Evolutionary conservation across 64 coral and sea anemone species (phyloP), one percentile per base, ranked within the genome.

Genomic region (Montipora foliosa): DNA sequence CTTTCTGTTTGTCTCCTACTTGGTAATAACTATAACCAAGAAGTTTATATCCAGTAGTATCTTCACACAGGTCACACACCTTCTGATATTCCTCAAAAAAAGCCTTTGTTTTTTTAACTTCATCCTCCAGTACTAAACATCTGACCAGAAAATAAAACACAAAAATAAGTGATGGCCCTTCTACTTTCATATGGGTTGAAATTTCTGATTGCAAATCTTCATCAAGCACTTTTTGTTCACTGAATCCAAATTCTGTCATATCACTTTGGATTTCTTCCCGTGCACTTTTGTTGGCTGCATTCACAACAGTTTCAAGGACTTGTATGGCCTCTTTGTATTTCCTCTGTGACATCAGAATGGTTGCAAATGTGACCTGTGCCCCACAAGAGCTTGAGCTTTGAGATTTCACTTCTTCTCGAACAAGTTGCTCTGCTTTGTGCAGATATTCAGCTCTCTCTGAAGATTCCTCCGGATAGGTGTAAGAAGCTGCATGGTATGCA

Each of bases 1-100:
- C 87, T 61, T 78, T 89, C 45, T 47, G 53, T 53, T 62, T 89
- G 25, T 89, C 73, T 77, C 87, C 87, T 89, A 67, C 87, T 89
- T 89, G 87, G 66, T 48, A 89, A 62, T 78, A 78, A 74, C 87
- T 89, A 77, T 89, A 89, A 78, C 87, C 87, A 61, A 89, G 87
- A 78, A 89, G 87, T 89, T 79, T 89, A 64, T 67, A 89, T 89
- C 87, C 87, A 64, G 49, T 89, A 13, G 78, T 49, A 78, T 89
- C 87, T 78, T 89, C 87, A 89, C 87, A 89, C 52, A 89, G 59
- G 9, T 89, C 75, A 78, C 87, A 89, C 7, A 89, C 74, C 74
- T 78, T 89, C 87, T 89, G 74, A 60, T 89, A 89, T 89, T 89
- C 72, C 53, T 61, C 70, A 17, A 74, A 60, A 75, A 76, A 17